A percentile compares a stretch with the other conserved stretches of the same genome.
These are phyloP conservation scores for Aphelinus certus DNA, from an alignment of 1,140 invertebrate genomes.

Conservation along the genomic window DNA sequence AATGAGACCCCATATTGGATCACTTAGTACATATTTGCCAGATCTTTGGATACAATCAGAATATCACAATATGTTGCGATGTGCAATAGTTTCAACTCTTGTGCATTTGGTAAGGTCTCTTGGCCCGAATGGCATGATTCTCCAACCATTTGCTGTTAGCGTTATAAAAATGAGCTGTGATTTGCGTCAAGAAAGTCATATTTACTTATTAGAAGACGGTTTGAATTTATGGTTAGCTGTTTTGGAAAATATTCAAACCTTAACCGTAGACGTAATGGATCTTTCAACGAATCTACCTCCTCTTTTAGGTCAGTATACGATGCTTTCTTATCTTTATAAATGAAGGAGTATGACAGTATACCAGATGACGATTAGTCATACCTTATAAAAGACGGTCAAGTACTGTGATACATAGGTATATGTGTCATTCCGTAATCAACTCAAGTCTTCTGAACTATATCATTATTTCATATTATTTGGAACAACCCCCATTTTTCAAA, in stretches of 20 bases:
- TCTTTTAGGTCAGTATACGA: conserved; percentile 73
- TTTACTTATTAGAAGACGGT: conserved; percentile 93
- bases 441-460: too few relatives aligned
- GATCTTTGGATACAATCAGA: conserved; percentile 87
- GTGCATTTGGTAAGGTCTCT: conserved; percentile 81
- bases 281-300: conserved; percentile 81
- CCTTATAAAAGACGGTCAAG: too few relatives aligned
- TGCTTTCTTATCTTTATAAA: conserved; percentile 9
- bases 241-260: conserved; percentile 77
- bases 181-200: conserved; percentile 79
- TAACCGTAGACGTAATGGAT: conserved; percentile 72
- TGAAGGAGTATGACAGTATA: too few relatives aligned
- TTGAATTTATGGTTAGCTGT: conserved; percentile 88
- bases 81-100: conserved; percentile 88
- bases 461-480: too few relatives aligned
- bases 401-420: too few relatives aligned
- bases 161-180: conserved; percentile 86
- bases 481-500: too few relatives aligned
- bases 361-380: too few relatives aligned
- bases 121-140: conserved; percentile 68
- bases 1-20: conserved; percentile 76
- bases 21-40: conserved; percentile 85
- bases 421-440: too few relatives aligned
- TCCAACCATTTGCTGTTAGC: conserved; percentile 77
- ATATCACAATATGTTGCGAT: conserved; percentile 89